phyloP scores from a whole-genome alignment of 1,140 invertebrate genomes.

The Platyura marginata region DNA sequence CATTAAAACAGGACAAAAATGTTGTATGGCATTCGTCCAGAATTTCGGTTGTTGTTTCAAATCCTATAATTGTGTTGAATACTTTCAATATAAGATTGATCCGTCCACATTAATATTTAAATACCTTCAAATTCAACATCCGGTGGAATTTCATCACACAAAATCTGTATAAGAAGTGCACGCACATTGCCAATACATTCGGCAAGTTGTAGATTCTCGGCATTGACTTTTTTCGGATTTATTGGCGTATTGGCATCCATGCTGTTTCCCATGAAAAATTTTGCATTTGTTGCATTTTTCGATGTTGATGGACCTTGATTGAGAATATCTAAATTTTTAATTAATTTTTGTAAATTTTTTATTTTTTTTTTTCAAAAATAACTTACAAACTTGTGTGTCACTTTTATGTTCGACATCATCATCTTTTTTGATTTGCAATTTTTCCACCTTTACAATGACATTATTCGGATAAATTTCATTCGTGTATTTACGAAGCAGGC shows the following conservation, averaged over 20 bases:
- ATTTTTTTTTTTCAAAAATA: not conserved
- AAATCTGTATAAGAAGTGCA: slow-evolving; percentile 61
- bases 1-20: slow-evolving; percentile 83
- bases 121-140: slow-evolving; percentile 21
- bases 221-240: slow-evolving; percentile 34
- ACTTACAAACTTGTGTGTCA: not conserved
- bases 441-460: not conserved
- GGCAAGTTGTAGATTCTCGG: slow-evolving; percentile 56
- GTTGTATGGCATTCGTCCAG: slow-evolving; percentile 80
- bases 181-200: slow-evolving; percentile 75
- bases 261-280: not conserved
- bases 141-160: slow-evolving; percentile 51
- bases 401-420: not conserved
- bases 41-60: slow-evolving; percentile 46
- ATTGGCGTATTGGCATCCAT: slow-evolving; percentile 7
- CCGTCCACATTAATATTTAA: slow-evolving; percentile 24
- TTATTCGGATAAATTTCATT: slow-evolving; percentile 74
- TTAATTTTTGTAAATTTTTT: no score
- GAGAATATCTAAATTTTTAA: not conserved
- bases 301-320: not conserved
- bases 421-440: not conserved
- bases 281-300: not conserved
- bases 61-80: no score
- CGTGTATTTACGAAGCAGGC: slow-evolving; percentile 65
- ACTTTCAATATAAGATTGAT: no score